Percentiles rank a stretch among this genome's conserved stretches.
Evolutionary conservation across 2,113 vertebrate species (phyloP).

Genomic region (Muntiacus reevesi): DNA sequence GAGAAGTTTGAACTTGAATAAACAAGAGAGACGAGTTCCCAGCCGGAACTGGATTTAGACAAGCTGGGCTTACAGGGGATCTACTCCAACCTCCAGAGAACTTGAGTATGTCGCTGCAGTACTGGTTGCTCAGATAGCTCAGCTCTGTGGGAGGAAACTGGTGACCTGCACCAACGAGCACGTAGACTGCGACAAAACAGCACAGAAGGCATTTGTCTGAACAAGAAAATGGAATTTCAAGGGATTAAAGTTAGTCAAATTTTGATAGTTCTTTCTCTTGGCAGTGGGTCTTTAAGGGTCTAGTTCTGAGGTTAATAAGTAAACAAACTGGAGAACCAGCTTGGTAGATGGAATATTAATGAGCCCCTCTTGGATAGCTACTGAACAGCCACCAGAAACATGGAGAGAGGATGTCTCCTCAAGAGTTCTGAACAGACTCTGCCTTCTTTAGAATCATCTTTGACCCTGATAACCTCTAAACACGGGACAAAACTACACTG

Average conservation of each 20-base stretch:
- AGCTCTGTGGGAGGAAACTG: background rate
- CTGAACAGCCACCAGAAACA: background rate
- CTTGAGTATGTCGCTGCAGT: background rate
- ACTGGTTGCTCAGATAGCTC: background rate
- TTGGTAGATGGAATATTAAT: conserved; percentile 2
- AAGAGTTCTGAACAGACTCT: background rate
- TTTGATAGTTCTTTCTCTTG: background rate
- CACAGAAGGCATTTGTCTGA: background rate
- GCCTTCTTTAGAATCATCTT: background rate
- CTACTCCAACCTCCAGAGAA: background rate
- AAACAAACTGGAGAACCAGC: background rate
- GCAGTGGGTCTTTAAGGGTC: conserved; percentile 6
- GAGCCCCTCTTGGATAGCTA: background rate
- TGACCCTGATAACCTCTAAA: background rate
- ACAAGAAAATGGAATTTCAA: conserved; percentile 38
- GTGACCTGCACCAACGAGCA: background rate
- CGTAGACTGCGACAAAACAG: background rate
- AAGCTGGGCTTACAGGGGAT: background rate
- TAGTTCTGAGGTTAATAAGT: conserved; percentile 22
- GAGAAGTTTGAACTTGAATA: background rate
- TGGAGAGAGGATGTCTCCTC: background rate
- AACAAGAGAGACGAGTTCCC: background rate
- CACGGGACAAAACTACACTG: background rate
- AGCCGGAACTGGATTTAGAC: background rate
- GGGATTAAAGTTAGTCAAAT: conserved; percentile 48